Conservation (phyloP, 2,113 vertebrate genomes). For the Antennarius striatus region DNA sequence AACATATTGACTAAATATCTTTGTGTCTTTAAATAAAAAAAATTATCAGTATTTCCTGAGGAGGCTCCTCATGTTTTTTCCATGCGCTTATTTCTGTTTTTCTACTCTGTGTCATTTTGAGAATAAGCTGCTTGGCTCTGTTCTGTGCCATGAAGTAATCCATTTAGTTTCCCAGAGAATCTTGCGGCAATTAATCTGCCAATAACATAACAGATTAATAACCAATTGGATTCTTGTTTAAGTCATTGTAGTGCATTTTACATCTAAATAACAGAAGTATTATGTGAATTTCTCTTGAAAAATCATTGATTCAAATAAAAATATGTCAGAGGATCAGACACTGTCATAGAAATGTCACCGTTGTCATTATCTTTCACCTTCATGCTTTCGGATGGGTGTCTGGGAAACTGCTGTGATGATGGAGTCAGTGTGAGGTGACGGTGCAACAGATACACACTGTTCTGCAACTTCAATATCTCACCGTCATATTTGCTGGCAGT, state of each 20-base stretch:
- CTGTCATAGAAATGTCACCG: slow-evolving; percentile 30
- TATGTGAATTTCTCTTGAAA: neutral
- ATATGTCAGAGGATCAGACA: slow-evolving; percentile 6
- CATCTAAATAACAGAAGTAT: neutral
- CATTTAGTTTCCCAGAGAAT: slow-evolving; percentile 25
- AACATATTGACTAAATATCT: no score
- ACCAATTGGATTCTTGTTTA: no score
- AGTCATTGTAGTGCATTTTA: no score
- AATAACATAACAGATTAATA: no score
- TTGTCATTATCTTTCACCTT: slow-evolving; percentile 52
- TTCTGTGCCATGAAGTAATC: slow-evolving; percentile 19
- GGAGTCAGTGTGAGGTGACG: slow-evolving; percentile 27
- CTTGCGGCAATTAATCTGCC: no score
- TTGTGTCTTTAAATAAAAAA: no score
- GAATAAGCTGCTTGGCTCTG: slow-evolving; percentile 8
- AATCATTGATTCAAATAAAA: neutral
- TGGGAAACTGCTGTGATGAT: slow-evolving; percentile 38
- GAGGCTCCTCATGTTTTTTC: no score
- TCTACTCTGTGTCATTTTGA: slow-evolving; percentile 4
- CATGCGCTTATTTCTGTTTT: no score
- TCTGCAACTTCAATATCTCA: slow-evolving; percentile 40
- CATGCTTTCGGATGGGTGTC: slow-evolving; percentile 33
- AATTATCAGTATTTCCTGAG: no score
- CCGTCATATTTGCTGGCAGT: slow-evolving; percentile 18
- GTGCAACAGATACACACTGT: slow-evolving; percentile 29